A percentile compares a stretch with the other conserved stretches of the same genome.
phyloP scores from a whole-genome alignment of 2,797 vertebrate species.

The Acipenser oxyrinchus region DNA sequence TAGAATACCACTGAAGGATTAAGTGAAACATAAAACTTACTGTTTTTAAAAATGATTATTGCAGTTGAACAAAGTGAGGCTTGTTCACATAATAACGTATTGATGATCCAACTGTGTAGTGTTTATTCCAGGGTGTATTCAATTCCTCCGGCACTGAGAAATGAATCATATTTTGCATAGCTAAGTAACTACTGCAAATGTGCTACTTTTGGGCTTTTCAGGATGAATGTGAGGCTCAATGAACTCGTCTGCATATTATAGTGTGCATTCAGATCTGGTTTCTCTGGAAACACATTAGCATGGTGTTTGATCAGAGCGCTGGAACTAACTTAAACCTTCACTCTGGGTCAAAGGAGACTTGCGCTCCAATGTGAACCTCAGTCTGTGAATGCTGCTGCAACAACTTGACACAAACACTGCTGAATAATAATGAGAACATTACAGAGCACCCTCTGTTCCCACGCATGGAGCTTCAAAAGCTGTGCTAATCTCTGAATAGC shows the following conservation, averaged over 20 bases:
- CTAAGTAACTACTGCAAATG: neutral
- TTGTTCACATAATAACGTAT: too few relatives aligned
- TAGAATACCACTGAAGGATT: too few relatives aligned
- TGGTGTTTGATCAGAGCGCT: slow-evolving; percentile 30
- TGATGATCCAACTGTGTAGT: too few relatives aligned
- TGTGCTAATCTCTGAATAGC: slow-evolving; percentile 9
- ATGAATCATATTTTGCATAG: too few relatives aligned
- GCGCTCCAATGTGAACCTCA: slow-evolving; percentile 36
- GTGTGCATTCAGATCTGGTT: slow-evolving; percentile 28
- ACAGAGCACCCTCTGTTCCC: slow-evolving; percentile 51
- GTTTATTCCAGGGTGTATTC: too few relatives aligned
- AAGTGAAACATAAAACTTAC: too few relatives aligned
- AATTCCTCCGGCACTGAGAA: too few relatives aligned
- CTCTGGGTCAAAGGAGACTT: slow-evolving; percentile 38
- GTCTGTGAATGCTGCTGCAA: slow-evolving; percentile 36
- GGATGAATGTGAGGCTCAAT: neutral
- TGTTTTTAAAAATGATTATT: too few relatives aligned
- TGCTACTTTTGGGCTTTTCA: neutral
- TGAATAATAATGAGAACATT: slow-evolving; percentile 52
- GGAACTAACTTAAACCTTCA: slow-evolving; percentile 39
- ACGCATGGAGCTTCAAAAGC: neutral
- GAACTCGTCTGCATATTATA: slow-evolving; percentile 11
- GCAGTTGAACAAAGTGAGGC: too few relatives aligned
- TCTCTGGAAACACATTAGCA: slow-evolving; percentile 42
- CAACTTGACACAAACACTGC: slow-evolving; percentile 34